Conservation (phyloP, 1,140 invertebrate species). For the Drosophila kikkawai region DNA sequence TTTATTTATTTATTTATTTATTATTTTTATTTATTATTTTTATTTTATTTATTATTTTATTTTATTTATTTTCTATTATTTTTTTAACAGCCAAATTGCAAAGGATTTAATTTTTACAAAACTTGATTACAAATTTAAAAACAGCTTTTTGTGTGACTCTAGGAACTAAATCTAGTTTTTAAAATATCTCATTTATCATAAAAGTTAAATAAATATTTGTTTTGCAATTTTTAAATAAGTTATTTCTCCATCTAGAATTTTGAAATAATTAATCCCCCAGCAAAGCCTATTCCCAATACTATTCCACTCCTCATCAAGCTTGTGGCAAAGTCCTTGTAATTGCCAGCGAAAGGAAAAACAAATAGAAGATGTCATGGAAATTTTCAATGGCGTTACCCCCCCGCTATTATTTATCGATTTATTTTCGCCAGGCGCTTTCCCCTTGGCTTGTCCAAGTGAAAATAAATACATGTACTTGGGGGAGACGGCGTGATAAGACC, state of each 20-base stretch:
- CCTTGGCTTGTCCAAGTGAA: slow-evolving; percentile 4
- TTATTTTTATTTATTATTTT: no score
- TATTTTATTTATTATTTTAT: no score
- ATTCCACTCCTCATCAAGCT: neutral
- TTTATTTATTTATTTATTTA: no score
- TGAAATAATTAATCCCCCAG: neutral
- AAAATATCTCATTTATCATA: no score
- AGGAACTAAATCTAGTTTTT: no score
- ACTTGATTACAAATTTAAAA: no score
- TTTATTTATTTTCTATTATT: no score
- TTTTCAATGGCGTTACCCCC: slow-evolving; percentile 32
- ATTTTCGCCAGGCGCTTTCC: slow-evolving; percentile 7
- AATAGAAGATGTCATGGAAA: slow-evolving; percentile 45
- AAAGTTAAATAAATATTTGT: no score
- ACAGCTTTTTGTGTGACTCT: no score
- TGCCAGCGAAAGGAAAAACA: slow-evolving; percentile 13
- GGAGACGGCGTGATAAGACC: slow-evolving; percentile 1
- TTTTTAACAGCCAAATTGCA: neutral
- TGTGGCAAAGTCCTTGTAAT: neutral
- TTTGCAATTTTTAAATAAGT: no score
- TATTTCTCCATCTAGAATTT: no score
- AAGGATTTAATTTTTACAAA: neutral
- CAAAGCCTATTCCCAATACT: neutral
- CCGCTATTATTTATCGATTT: slow-evolving; percentile 27
- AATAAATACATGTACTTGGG: slow-evolving; percentile 7